Conservation (phyloP, 1,140 invertebrate species). For the Akabosia matsudoensis region DNA sequence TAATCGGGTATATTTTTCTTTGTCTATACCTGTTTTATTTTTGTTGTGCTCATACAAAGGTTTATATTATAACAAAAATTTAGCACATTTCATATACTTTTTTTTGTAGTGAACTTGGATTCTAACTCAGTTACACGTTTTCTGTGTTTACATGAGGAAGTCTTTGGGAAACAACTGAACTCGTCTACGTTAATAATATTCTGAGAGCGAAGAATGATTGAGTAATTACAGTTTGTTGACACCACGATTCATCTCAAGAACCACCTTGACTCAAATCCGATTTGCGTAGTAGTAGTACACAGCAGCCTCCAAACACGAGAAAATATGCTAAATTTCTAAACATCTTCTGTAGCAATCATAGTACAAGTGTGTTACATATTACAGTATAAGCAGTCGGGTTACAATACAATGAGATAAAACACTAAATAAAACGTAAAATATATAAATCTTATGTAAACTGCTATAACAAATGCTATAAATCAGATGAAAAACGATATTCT, state of each 20-base stretch:
- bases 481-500: no score
- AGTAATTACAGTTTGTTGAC: neutral
- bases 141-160: neutral
- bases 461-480: conserved; percentile 1
- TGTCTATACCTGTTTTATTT: neutral
- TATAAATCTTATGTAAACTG: neutral
- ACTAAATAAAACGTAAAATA: conserved; percentile 6
- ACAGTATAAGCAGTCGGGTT: conserved; percentile 13
- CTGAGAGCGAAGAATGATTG: neutral
- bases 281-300: neutral
- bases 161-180: conserved; percentile 14
- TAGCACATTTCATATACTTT: neutral
- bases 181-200: neutral
- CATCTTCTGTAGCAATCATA: neutral
- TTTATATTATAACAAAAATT: neutral
- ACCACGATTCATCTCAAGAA: no score
- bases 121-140: neutral
- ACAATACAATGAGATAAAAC: conserved; percentile 16
- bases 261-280: no score
- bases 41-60: neutral
- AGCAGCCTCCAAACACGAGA: no score
- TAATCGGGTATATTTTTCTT: neutral
- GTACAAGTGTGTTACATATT: neutral
- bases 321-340: conserved; percentile 9
- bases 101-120: no score